Conservation (phyloP, 2,797 vertebrate species). For the Threskiornis aethiopicus region DNA sequence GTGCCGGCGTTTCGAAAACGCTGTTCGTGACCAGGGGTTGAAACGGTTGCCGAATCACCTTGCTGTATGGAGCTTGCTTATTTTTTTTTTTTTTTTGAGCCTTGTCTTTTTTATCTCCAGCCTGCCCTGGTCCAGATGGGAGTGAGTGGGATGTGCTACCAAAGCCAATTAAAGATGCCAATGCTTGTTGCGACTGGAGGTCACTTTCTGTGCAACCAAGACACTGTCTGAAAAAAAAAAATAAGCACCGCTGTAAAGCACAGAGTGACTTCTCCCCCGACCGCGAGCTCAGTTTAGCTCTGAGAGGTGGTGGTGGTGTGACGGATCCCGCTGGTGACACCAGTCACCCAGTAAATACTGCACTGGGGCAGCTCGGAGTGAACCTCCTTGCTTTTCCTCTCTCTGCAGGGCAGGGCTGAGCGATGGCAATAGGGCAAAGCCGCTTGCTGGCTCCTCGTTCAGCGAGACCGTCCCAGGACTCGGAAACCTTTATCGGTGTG, state of each 20-base stretch:
- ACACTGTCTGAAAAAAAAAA: neutral
- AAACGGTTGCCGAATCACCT: accelerated
- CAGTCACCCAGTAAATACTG: neutral
- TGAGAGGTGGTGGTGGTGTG: neutral
- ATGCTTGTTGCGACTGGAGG: neutral
- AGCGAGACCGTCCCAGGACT: neutral
- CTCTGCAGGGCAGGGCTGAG: neutral
- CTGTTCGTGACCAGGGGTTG: too few species aligned
- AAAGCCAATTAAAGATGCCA: neutral
- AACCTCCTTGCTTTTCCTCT: neutral
- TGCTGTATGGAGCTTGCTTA: neutral
- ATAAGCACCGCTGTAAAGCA: neutral
- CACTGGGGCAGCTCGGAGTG: neutral
- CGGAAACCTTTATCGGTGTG: too few species aligned
- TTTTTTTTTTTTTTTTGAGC: neutral
- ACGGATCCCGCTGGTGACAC: neutral
- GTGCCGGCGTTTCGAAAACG: neutral
- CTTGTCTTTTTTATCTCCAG: neutral
- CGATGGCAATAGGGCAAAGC: neutral
- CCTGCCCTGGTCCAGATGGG: neutral
- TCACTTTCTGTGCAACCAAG: neutral
- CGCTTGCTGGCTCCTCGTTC: accelerated
- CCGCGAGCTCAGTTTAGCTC: neutral
- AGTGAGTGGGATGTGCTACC: neutral
- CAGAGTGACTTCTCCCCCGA: neutral